Evolutionary conservation across 2,888 invertebrate species (phyloP), one percentile per base, ranked within the genome.

Genomic region (Eretmocerus hayati): DNA sequence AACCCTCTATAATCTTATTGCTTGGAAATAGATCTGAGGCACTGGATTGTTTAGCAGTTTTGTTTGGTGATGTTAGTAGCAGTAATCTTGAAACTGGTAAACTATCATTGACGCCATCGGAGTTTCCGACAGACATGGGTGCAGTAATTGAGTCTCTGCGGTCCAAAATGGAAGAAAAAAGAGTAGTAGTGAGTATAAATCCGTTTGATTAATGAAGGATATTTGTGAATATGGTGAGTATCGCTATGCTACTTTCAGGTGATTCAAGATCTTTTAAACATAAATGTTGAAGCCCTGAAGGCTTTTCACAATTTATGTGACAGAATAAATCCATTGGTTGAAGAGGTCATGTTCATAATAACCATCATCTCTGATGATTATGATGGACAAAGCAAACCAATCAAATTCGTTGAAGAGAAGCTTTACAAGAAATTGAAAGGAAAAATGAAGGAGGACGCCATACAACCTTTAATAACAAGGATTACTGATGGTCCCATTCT

Each of bases 281-380:
- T 69, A 32, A 51, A 65, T 50, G 48, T 58, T 16, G 54, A 60
- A 26, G 65, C 66, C 3, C 51, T 70, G 2, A 72, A 70, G 58
- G 77, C 76, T 3, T 74, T 81, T 55, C 81, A 81, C 57, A 65
- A 72, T 47, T 73, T 81, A 55, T 81, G 80, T 56, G 81, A 81
- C 58, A 75, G 74, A 22, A 54, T 72, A 37, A 73, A 65, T 46
- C 80, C 81, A 9, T 53, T 74, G 23, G 71, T 75, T 9, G 50
- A 56, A 39, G 64, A 66, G 41, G 70, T 70, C 15, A 58, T 75
- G 26, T 74, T 73, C 55, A 65, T 76, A 45, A 70, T 77, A 47
- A 75, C 74, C 4, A 62, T 77, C 35, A 63, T 70, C 52, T 61
- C 71, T 2, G 55, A 63, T 31, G 56, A 57, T 15, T 60, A 59